These are phyloP conservation scores for Leptonema lineaticorne DNA, from an alignment of 1,140 invertebrate species.

Conservation along the genomic window DNA sequence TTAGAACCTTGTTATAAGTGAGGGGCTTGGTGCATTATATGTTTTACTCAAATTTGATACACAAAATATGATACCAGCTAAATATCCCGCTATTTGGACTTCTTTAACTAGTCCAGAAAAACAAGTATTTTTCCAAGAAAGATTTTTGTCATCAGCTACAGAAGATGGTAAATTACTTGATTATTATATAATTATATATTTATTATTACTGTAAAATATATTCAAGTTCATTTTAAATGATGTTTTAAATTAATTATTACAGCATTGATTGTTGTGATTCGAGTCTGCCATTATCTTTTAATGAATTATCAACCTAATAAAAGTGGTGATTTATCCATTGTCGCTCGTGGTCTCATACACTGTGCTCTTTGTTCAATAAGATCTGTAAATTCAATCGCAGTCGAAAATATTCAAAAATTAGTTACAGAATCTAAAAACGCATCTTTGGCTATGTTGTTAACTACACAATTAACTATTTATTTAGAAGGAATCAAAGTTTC, in stretches of 20 bases:
- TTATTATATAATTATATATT: no score
- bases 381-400: slow-evolving; percentile 44
- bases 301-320: slow-evolving; percentile 49
- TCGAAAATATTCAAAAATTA: slow-evolving; percentile 45
- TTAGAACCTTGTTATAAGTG: slow-evolving; percentile 63
- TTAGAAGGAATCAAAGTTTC: slow-evolving; percentile 52
- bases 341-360: slow-evolving; percentile 48
- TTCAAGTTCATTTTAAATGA: background rate
- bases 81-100: slow-evolving; percentile 65
- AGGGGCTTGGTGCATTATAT: slow-evolving; percentile 76
- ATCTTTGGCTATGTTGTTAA: slow-evolving; percentile 45
- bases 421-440: slow-evolving; percentile 45
- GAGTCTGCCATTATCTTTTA: slow-evolving; percentile 52
- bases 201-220: no score
- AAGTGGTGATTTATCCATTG: slow-evolving; percentile 45
- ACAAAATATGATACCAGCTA: slow-evolving; percentile 53
- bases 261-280: slow-evolving; percentile 54
- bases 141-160: slow-evolving; percentile 69
- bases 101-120: slow-evolving; percentile 72
- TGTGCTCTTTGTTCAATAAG: slow-evolving; percentile 46
- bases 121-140: slow-evolving; percentile 79
- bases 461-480: slow-evolving; percentile 49
- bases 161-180: slow-evolving; percentile 60
- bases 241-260: slow-evolving; percentile 25
- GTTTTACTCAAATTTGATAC: slow-evolving; percentile 70